Conservation (phyloP, 2,113 vertebrate genomes). For the Melanostigma gelatinosum region DNA sequence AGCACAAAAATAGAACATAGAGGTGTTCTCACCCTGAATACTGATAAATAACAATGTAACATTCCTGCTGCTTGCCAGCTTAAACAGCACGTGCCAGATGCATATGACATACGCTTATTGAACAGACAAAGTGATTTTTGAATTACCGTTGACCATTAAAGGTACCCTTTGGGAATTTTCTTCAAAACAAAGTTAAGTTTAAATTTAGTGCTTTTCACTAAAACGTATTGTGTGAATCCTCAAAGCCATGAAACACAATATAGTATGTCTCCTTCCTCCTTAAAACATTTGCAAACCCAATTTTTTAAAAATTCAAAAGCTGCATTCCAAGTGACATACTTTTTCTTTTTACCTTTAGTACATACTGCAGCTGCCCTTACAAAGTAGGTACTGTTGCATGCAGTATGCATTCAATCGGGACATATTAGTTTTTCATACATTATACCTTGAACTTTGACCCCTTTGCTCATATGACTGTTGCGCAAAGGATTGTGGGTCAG, state of each 20-base stretch:
- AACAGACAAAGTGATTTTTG: background rate
- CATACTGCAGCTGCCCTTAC: no score
- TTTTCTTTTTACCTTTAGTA: no score
- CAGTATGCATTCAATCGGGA: background rate
- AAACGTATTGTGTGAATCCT: background rate
- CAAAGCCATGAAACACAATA: background rate
- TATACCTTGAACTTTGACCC: background rate
- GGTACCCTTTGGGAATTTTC: background rate
- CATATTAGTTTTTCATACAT: background rate
- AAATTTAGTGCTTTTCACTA: background rate
- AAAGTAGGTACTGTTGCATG: background rate
- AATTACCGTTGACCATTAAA: background rate
- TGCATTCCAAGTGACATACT: no score
- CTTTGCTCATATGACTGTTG: background rate
- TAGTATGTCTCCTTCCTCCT: background rate
- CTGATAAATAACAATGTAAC: background rate
- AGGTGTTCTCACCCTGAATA: background rate
- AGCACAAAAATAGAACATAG: background rate
- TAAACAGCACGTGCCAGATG: background rate
- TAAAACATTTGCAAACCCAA: background rate
- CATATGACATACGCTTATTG: background rate
- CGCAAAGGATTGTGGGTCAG: background rate
- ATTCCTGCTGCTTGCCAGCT: background rate
- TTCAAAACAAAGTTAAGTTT: background rate
- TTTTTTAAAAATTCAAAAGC: background rate